Conservation (phyloP, 2,113 vertebrate genomes). For the Oreochromis niloticus region DNA sequence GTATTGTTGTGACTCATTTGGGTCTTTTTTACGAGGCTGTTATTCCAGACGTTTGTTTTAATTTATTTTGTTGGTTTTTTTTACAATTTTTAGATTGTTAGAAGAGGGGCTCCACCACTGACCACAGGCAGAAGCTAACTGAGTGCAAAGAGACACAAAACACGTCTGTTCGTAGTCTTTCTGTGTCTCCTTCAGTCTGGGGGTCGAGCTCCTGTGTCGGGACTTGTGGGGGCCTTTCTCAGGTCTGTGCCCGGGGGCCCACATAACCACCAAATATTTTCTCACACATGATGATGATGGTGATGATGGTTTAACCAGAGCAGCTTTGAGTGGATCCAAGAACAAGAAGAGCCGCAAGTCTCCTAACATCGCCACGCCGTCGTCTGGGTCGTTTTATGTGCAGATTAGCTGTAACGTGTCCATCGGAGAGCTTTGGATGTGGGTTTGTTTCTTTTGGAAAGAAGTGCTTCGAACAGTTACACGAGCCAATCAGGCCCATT, state of each 20-base stretch:
- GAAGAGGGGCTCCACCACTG: background rate
- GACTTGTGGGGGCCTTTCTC: background rate
- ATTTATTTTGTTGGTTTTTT: background rate
- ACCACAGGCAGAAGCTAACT: background rate
- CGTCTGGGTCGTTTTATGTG: background rate
- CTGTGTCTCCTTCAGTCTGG: background rate
- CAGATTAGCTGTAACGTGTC: background rate
- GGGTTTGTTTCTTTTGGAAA: background rate
- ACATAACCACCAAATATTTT: background rate
- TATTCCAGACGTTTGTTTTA: background rate
- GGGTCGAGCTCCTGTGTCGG: background rate
- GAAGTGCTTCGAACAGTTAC: background rate
- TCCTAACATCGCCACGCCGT: background rate
- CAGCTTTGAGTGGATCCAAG: background rate
- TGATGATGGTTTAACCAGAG: background rate
- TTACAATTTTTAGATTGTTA: background rate
- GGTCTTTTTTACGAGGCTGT: background rate
- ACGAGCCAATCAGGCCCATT: background rate
- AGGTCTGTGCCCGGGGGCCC: background rate
- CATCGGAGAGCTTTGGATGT: background rate
- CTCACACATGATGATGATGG: background rate
- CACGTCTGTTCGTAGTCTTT: background rate
- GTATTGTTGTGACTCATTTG: background rate
- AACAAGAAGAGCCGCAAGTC: background rate
- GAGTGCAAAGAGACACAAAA: background rate